phyloP scores from a whole-genome alignment of 2,113 vertebrate species.

The Pelvicachromis taeniatus region DNA sequence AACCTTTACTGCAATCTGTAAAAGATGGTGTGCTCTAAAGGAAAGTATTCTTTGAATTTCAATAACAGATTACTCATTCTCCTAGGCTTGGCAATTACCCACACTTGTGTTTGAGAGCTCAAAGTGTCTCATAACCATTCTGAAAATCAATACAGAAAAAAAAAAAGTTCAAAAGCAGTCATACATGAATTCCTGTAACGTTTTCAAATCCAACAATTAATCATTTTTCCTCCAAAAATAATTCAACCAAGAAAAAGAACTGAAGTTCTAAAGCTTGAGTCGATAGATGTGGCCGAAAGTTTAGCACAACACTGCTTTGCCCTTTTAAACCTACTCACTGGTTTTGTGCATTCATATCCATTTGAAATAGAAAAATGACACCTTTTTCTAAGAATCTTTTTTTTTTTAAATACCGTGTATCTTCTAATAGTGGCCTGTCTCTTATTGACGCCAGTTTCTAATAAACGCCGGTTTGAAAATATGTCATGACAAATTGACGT shows the following conservation, averaged over 20 bases:
- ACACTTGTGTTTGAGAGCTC: not conserved
- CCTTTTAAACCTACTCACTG: not conserved
- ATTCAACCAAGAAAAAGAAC: not conserved
- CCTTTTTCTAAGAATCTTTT: not conserved
- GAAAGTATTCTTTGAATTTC: not conserved
- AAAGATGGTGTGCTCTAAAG: not conserved
- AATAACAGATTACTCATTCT: not conserved
- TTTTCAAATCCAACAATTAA: not conserved
- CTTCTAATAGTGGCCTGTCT: too few species aligned
- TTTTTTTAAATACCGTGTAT: not conserved
- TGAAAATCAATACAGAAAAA: not conserved
- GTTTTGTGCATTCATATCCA: not conserved
- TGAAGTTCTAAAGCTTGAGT: not conserved
- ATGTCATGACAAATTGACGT: too few species aligned
- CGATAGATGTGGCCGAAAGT: not conserved
- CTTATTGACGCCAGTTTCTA: too few species aligned
- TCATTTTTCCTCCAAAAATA: not conserved
- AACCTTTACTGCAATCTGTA: not conserved
- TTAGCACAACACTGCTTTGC: not conserved
- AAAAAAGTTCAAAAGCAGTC: not conserved
- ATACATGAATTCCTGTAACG: not conserved
- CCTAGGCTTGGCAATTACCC: not conserved
- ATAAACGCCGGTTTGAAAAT: too few species aligned
- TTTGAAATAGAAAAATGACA: not conserved
- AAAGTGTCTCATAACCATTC: slow-evolving; percentile 11